Conservation (phyloP, 2,888 invertebrate species). For the Limenitis camilla region DNA sequence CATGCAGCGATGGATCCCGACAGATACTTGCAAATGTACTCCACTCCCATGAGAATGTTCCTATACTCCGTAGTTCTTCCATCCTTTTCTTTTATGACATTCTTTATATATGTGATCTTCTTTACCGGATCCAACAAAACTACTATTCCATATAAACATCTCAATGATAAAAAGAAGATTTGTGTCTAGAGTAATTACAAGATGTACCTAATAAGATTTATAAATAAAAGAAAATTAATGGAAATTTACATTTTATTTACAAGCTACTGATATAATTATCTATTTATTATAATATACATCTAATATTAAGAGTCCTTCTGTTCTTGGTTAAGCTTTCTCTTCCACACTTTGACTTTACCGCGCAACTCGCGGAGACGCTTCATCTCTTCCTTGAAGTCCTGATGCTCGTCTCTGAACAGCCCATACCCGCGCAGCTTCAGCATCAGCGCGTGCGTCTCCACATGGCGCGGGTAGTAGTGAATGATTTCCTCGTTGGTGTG, state of each 20-base stretch:
- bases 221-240: not conserved
- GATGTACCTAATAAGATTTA: not conserved
- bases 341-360: constrained; percentile 80
- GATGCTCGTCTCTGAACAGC: constrained; percentile 89
- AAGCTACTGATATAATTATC: not conserved
- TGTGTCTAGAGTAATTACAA: not conserved
- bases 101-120: constrained; percentile 24
- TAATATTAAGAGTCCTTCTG: constrained; percentile 14
- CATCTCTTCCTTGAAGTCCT: constrained; percentile 93
- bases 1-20: not conserved
- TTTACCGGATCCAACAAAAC: constrained; percentile 19
- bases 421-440: constrained; percentile 83
- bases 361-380: constrained; percentile 81
- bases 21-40: constrained; percentile 13
- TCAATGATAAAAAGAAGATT: constrained; percentile 16
- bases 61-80: constrained; percentile 22
- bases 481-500: constrained; percentile 82
- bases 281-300: not conserved
- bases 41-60: constrained; percentile 24
- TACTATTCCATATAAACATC: constrained; percentile 18
- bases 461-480: constrained; percentile 90
- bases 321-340: constrained; percentile 39
- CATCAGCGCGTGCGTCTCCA: constrained; percentile 84
- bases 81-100: constrained; percentile 21
- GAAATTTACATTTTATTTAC: constrained; percentile 2